These are phyloP conservation scores for Microplitis deprimator DNA, from an alignment of 2,888 invertebrate genomes.

Conservation along the genomic window DNA sequence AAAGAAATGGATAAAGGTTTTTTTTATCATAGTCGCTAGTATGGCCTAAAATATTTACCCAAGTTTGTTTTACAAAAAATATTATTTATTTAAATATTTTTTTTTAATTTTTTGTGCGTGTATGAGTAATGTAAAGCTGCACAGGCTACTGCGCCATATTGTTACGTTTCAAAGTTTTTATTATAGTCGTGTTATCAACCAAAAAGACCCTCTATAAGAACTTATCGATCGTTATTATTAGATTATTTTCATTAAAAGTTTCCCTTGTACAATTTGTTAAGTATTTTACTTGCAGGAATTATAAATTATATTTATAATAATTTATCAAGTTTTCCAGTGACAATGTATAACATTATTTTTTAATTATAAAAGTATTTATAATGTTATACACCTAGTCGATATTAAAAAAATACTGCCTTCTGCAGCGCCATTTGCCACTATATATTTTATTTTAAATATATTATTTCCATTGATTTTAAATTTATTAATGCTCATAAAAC, in stretches of 20 bases:
- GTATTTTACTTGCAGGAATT: not conserved
- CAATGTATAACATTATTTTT: conserved; percentile 26
- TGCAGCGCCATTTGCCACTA: conserved; percentile 36
- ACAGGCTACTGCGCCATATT: conserved; percentile 58
- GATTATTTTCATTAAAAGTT: not conserved
- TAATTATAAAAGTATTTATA: conserved; percentile 23
- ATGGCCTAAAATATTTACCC: conserved; percentile 51
- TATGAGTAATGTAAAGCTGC: conserved; percentile 65
- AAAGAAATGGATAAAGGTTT: conserved; percentile 21
- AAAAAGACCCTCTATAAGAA: not conserved
- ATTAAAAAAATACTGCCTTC: conserved; percentile 21
- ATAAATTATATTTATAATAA: not conserved
- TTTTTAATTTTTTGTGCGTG: conserved; percentile 52
- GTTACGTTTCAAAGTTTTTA: conserved; percentile 37
- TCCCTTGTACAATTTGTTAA: conserved; percentile 22
- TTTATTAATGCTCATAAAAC: too few relatives aligned
- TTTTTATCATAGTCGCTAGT: conserved; percentile 21
- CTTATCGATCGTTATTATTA: conserved; percentile 4
- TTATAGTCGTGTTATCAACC: conserved; percentile 29
- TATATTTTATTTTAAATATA: conserved; percentile 33
- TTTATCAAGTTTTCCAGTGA: conserved; percentile 19
- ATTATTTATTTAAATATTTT: conserved; percentile 17
- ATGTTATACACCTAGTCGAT: conserved; percentile 21
- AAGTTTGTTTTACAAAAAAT: conserved; percentile 53
- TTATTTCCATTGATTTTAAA: not conserved